Evolutionary conservation across 2,888 invertebrate genomes (phyloP), one percentile per base, ranked within the genome.

Genomic region (Dynastes grantii): DNA sequence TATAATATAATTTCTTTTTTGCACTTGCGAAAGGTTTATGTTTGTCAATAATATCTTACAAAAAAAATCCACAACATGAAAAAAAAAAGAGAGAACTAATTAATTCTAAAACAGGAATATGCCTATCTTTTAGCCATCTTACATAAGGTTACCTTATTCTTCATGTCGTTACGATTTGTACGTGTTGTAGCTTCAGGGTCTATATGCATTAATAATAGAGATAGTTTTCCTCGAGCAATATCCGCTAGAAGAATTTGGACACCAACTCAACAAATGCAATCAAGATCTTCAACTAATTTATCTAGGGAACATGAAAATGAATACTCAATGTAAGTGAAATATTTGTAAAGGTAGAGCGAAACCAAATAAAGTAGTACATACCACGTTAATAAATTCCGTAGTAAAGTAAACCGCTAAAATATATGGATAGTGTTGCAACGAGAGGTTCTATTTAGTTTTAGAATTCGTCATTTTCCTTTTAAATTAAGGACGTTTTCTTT

Each of bases 181-280:
- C 32, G 6, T 61, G 37, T 73, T 87, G 70, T 87, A 88, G 88
- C 88, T 68, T 88, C 88, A 82, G 88, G 88, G 80, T 88, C 88
- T 73, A 86, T 88, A 79, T 87, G 87, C 64, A 85, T 88, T 81
- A 87, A 86, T 79, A 85, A 86, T 79, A 86, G 87, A 81, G 88
- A 88, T 81, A 84, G 87, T 6, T 88, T 87, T 82, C 87, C 88
- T 45, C 85, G 86, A 83, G 83, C 84, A 49, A 82, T 85, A 75
- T 83, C 85, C 13, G 78, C 83, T 13, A 87, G 87, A 83, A 85
- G 85, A 82, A 81, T 84, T 22, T 87, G 87, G 85, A 83, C 84
- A 22, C 84, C 85, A 53, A 85, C 84, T 32, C 83, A 82, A 73
- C 80, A 82, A 11, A 75, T 84, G 67, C 86, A 86, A 73, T 84